Base-by-base conservation (phyloP, 2,888 invertebrate genomes). In the Gortyna flavago region DNA sequence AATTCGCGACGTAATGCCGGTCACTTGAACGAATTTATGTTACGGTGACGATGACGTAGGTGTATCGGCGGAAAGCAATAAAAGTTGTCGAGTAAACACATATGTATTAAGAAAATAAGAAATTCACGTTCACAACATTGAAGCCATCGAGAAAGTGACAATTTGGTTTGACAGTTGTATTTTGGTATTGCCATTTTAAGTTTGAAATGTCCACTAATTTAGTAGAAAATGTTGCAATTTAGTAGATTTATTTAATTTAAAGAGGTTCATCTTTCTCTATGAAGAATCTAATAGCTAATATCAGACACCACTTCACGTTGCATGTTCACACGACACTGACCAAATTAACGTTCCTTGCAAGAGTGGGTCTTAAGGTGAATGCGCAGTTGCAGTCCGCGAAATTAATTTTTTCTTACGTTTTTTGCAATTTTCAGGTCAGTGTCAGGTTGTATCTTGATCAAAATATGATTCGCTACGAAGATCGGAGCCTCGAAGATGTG, bases 51-150 rank as follows among this genome's bases (percentile, higher is more conserved):
- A 87, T 92, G 92, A 94, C 93, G 92, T 90, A 89, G 87, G 80
- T 87, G 87, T 92, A 91, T 91, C 84, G 80, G 83, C 81, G 81
- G 85, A 91, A 92, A 93, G 92, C 84, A 92, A 93, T 94, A 93
- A 94, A 94, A 93, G 89, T 89, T 92, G 92, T 92, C 91, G 93
- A 93, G 93, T 95, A 96, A 95, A 95, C 95, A 95, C 91, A 93
- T 90, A 89, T 29, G 76, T 87, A 88, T 79, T 85, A 83, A 90
- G 93, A 93, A 92, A 94, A 93, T 91, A 93, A 89, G 89, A 93
- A 94, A 93, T 92, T 92, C 92, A 95, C 94, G 93, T 93, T 93
- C 94, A 96, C 95, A 95, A 95, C 95, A 96, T 91, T 93, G 89
- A 93, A 92, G 92, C 94, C 93, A 94, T 93, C 90, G 88, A 81